Conservation (phyloP, 2,113 vertebrate species). For the Mugil cephalus region DNA sequence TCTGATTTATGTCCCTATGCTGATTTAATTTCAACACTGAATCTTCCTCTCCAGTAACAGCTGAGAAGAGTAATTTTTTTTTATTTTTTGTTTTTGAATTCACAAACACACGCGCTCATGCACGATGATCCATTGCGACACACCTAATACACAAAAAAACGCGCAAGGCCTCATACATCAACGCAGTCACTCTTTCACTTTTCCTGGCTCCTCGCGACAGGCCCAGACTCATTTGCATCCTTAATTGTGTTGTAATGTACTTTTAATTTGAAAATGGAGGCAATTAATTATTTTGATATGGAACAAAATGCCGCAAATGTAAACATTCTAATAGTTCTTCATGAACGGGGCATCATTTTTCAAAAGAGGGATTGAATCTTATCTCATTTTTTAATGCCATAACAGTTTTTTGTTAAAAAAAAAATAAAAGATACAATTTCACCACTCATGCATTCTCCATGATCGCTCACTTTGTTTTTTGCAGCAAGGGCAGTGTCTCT, state of each 20-base stretch:
- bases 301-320: conserved; percentile 86
- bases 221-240: conserved; percentile 83
- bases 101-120: conserved; percentile 37
- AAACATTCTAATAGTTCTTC: conserved; percentile 87
- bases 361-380: conserved; percentile 81
- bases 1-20: conserved; percentile 71
- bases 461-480: conserved; percentile 77
- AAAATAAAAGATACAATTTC: conserved; percentile 58
- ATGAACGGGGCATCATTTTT: conserved; percentile 81
- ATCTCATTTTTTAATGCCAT: conserved; percentile 77
- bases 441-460: conserved; percentile 74
- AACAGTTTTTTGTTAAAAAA: conserved; percentile 39
- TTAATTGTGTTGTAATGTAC: conserved; percentile 88
- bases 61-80: conserved; percentile 29
- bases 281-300: conserved; percentile 87
- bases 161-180: conserved; percentile 74
- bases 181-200: conserved; percentile 74
- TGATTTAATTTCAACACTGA: conserved; percentile 72
- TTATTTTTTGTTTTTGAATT: conserved; percentile 18
- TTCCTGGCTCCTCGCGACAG: conserved; percentile 72
- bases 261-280: conserved; percentile 87
- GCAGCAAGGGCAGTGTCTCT: conserved; percentile 57
- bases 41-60: conserved; percentile 61
- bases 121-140: conserved; percentile 71
- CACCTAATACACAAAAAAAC: conserved; percentile 70